Evolutionary conservation across 2,797 vertebrate species (phyloP).

Genomic region (Cossypha heuglini): DNA sequence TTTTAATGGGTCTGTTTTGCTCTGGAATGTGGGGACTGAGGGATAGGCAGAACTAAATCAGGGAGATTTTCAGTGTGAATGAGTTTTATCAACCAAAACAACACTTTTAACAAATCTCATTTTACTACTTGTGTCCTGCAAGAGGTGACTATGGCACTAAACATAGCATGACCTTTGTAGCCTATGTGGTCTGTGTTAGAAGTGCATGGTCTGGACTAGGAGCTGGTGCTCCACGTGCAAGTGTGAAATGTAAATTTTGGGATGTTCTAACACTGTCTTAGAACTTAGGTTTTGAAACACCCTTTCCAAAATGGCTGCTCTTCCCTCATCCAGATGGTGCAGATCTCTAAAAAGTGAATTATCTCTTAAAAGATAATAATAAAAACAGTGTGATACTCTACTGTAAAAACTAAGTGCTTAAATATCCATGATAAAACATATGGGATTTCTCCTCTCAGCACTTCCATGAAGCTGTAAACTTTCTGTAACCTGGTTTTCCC

Average conservation of each 20-base stretch:
- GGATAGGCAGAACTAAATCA: neutral
- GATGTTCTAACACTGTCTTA: neutral
- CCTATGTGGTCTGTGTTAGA: neutral
- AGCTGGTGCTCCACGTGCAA: accelerated
- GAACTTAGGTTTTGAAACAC: neutral
- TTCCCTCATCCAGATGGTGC: neutral
- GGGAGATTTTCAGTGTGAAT: accelerated
- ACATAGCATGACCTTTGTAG: accelerated
- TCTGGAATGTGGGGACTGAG: accelerated
- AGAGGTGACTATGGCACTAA: too few species aligned
- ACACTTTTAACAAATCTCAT: neutral
- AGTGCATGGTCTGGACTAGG: neutral
- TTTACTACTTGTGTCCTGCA: neutral
- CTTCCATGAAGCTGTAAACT: neutral
- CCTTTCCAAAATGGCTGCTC: neutral
- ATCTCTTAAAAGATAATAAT: neutral
- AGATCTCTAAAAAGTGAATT: neutral
- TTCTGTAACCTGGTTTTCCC: neutral
- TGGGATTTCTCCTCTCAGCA: neutral
- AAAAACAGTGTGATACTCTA: neutral
- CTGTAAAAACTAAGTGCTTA: neutral
- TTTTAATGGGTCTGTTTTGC: neutral
- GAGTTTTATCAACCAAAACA: neutral
- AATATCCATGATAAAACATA: neutral
- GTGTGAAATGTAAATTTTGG: accelerated